Base-by-base conservation (phyloP, 2,113 vertebrate genomes). In the Chaenocephalus aceratus region DNA sequence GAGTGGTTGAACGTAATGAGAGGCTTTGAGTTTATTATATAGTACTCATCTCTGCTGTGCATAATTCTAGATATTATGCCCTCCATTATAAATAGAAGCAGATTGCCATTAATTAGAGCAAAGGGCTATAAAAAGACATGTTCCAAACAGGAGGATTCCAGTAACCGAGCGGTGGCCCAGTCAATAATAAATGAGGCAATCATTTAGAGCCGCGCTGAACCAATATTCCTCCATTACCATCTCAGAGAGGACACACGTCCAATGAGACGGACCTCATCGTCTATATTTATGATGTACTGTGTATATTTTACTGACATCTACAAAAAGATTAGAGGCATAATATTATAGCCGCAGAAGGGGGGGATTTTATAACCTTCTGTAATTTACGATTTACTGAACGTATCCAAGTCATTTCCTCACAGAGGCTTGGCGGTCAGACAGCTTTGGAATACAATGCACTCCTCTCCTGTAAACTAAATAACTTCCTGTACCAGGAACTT, bases 131-230 rank as follows among this genome's bases (percentile, higher is more conserved):
- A 87, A 84, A 64, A 76, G 80, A 72, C 75, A 74, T 80, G 79
- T 82, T 10, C 77, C 67, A 85, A 71, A 71, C 73, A 79, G 82
- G 66, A 71, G 64, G 79, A 64, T 66, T 80, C 78, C 57, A 79
- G 77, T 70, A 76, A 67, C 59, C 54, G 67, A 74, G 76, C 68
- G 68, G 76, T 57, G 72, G 69, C 80, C 58, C 63, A 54, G 58
- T 89, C 76, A 88, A 92, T 92, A 88, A 92, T 92, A 75, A 83
- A 93, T 89, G 88, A 90, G 75, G 69, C 74, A 78, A 87, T 91
- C 62, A 91, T 87, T 87, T 81, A 86, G 77, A 82, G 86, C 81
- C 74, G 77, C 16, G 48, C 63, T 80, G 77, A 81, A 86, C 72
- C 18, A 70, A 89, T 72, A 74, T 74, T 80, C 64, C 48, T 71